A percentile compares a stretch with the other conserved stretches of the same genome.
Conservation (phyloP, 2,797 vertebrate species). For the Peromyscus attwateri region DNA sequence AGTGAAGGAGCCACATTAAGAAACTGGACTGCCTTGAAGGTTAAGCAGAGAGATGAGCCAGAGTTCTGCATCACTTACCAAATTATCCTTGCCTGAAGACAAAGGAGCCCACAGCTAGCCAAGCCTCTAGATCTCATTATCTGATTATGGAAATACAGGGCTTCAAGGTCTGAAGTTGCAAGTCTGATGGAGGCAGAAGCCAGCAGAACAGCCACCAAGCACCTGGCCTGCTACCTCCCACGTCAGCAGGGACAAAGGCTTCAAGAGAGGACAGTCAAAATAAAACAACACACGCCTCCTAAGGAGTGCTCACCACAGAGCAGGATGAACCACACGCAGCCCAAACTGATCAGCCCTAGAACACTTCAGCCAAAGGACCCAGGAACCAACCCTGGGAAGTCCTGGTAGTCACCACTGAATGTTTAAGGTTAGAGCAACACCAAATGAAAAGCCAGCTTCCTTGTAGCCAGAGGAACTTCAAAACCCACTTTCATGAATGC, state of each 20-base stretch:
- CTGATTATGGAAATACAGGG: neutral
- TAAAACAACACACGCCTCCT: neutral
- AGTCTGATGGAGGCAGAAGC: neutral
- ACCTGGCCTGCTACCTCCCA: neutral
- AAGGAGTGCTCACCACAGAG: neutral
- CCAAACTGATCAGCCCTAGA: neutral
- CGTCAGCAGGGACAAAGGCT: neutral
- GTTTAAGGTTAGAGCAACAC: neutral
- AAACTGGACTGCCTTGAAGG: constrained; percentile 15
- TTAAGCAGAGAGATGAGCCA: neutral
- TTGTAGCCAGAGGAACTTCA: neutral
- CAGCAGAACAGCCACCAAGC: neutral
- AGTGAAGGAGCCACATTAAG: neutral
- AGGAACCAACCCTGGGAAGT: neutral
- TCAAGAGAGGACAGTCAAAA: neutral
- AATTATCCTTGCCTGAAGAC: neutral
- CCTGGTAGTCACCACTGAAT: neutral
- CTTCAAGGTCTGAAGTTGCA: neutral
- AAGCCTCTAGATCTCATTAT: neutral
- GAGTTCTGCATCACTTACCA: neutral
- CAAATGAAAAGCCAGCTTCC: neutral
- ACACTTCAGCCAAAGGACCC: neutral
- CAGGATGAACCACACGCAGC: neutral
- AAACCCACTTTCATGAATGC: neutral
- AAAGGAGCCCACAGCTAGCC: neutral